phyloP scores from a whole-genome alignment of 2,113 vertebrate genomes.

The Mobula birostris region DNA sequence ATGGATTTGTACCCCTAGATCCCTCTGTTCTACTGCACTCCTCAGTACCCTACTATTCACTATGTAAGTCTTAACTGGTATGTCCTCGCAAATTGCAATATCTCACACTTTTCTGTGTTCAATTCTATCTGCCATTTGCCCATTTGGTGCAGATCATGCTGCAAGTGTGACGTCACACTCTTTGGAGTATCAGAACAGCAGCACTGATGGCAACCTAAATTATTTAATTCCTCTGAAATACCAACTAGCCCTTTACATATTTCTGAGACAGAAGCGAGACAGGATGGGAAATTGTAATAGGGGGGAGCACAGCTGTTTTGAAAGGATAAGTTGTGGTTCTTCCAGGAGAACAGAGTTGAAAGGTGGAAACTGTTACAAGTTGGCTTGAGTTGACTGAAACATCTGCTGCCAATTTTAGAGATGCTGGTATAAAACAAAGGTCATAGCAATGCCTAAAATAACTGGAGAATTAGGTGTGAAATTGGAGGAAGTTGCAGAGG shows the following conservation, averaged over 20 bases:
- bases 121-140: no score
- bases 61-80: no score
- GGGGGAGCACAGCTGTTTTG: neutral
- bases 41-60: no score
- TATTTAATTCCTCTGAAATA: neutral
- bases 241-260: neutral
- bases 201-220: no score
- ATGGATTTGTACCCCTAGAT: no score
- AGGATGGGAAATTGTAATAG: neutral
- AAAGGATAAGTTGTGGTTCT: neutral
- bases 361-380: neutral
- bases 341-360: neutral
- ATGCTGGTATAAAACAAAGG: neutral
- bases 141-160: no score
- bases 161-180: neutral
- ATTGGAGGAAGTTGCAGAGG: neutral
- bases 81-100: no score
- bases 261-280: neutral
- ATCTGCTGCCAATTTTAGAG: neutral
- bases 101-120: no score
- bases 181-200: neutral
- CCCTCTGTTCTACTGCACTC: no score
- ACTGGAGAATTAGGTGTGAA: neutral
- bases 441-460: neutral
- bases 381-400: neutral